Evolutionary conservation across 2,888 invertebrate genomes (phyloP).

Genomic region (Himalopsyche japonica): DNA sequence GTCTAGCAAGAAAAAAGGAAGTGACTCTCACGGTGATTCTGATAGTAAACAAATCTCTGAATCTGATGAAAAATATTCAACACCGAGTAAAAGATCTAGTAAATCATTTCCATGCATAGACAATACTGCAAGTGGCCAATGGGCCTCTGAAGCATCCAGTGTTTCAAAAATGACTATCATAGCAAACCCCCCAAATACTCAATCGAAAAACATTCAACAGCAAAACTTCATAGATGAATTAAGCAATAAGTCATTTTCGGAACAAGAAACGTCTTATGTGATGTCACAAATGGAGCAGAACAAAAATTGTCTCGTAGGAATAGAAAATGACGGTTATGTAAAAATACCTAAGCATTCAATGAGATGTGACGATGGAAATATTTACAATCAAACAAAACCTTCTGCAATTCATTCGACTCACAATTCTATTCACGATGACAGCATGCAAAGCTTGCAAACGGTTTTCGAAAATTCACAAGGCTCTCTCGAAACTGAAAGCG

Average conservation of each 20-base stretch:
- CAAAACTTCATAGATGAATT: neutral
- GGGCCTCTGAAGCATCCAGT: neutral
- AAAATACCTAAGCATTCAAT: constrained; percentile 52
- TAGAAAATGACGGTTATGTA: constrained; percentile 59
- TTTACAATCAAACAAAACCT: neutral
- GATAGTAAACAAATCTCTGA: constrained; percentile 46
- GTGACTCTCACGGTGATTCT: constrained; percentile 49
- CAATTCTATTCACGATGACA: neutral
- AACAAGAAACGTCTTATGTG: neutral
- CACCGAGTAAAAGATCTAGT: constrained; percentile 29
- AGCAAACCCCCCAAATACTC: neutral
- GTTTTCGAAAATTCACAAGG: constrained; percentile 6
- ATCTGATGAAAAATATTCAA: constrained; percentile 36
- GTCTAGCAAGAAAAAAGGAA: constrained; percentile 51
- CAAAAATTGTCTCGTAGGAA: constrained; percentile 50
- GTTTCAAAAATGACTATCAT: neutral
- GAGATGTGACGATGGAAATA: constrained; percentile 36
- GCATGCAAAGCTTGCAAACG: neutral
- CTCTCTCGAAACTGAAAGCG: neutral
- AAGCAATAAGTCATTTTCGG: neutral
- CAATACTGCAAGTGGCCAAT: neutral
- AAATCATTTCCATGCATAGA: constrained; percentile 2
- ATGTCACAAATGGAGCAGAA: constrained; percentile 46
- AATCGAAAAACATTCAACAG: neutral
- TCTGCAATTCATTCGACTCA: neutral